Conservation (phyloP, 2,888 invertebrate species). For the Drosophila putrida region DNA sequence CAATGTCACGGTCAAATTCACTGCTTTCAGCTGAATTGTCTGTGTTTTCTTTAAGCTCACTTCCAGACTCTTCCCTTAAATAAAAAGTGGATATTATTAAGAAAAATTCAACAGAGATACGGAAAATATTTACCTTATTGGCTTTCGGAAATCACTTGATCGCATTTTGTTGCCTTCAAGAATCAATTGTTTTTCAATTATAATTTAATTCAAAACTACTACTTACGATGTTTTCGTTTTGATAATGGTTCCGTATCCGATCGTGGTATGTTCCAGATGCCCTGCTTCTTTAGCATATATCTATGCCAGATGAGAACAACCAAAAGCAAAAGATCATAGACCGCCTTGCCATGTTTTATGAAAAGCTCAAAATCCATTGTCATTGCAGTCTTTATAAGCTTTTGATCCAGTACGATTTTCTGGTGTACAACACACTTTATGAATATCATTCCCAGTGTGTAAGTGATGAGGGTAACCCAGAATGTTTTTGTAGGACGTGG, state of each 20-base stretch:
- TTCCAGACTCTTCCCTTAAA: slow-evolving; percentile 59
- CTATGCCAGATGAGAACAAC: slow-evolving; percentile 98
- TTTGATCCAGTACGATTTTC: slow-evolving; percentile 95
- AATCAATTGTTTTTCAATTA: background rate
- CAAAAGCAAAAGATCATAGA: slow-evolving; percentile 94
- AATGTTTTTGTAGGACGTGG: slow-evolving; percentile 98
- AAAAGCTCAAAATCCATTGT: slow-evolving; percentile 96
- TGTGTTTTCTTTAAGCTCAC: background rate
- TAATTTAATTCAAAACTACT: background rate
- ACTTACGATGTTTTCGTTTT: slow-evolving; percentile 11
- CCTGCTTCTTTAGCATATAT: slow-evolving; percentile 85
- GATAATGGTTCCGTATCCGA: slow-evolving; percentile 13
- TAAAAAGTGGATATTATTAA: background rate
- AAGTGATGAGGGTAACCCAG: slow-evolving; percentile 98
- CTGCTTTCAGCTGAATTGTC: background rate
- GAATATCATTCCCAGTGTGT: slow-evolving; percentile 97
- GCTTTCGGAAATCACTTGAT: slow-evolving; percentile 34
- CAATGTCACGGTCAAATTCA: slow-evolving; percentile 49
- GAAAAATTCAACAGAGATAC: background rate
- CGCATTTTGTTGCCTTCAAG: slow-evolving; percentile 25
- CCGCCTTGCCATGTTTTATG: slow-evolving; percentile 92
- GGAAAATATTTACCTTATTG: slow-evolving; percentile 41
- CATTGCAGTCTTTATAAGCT: slow-evolving; percentile 90
- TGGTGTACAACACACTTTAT: slow-evolving; percentile 99
- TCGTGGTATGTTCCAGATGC: slow-evolving; percentile 61